Evolutionary conservation across 1,140 invertebrate species (phyloP).

Genomic region (Paramacrobiotus metropolitanus): DNA sequence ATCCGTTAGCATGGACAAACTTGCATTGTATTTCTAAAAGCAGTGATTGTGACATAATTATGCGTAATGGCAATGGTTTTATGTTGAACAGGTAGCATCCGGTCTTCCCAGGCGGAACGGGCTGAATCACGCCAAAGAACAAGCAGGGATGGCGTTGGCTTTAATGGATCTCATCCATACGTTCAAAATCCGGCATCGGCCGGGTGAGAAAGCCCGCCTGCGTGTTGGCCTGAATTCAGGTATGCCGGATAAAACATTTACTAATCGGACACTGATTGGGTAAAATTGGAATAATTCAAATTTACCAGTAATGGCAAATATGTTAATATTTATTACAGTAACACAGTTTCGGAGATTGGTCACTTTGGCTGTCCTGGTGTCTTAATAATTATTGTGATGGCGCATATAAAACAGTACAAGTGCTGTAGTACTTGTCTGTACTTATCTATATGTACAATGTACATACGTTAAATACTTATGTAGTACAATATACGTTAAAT

Average conservation of each 20-base stretch:
- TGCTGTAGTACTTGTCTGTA: no score
- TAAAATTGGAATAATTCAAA: no score
- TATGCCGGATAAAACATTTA: slow-evolving; percentile 18
- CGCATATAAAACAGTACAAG: no score
- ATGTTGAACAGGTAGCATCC: slow-evolving; percentile 28
- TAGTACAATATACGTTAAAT: no score
- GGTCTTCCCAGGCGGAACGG: slow-evolving; percentile 33
- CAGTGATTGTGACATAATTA: neutral
- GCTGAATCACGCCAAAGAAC: slow-evolving; percentile 32
- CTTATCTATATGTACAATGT: no score
- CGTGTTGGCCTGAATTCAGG: slow-evolving; percentile 85
- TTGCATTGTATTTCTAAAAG: no score
- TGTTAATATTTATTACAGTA: no score
- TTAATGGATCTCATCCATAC: slow-evolving; percentile 57
- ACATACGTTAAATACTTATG: no score
- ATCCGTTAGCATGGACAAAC: neutral
- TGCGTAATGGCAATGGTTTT: neutral
- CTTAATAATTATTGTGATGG: no score
- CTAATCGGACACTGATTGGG: neutral
- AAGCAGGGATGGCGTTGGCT: slow-evolving; percentile 57
- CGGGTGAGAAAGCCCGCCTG: slow-evolving; percentile 60
- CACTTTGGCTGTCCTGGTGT: no score
- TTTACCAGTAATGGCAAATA: no score
- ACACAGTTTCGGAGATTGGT: no score
- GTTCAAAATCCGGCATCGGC: slow-evolving; percentile 70